Percentiles rank a stretch among this genome's conserved stretches.
These are phyloP conservation scores for Chiridota heheva DNA, from an alignment of 35 echinoderm and acorn worm species.

Conservation along the genomic window DNA sequence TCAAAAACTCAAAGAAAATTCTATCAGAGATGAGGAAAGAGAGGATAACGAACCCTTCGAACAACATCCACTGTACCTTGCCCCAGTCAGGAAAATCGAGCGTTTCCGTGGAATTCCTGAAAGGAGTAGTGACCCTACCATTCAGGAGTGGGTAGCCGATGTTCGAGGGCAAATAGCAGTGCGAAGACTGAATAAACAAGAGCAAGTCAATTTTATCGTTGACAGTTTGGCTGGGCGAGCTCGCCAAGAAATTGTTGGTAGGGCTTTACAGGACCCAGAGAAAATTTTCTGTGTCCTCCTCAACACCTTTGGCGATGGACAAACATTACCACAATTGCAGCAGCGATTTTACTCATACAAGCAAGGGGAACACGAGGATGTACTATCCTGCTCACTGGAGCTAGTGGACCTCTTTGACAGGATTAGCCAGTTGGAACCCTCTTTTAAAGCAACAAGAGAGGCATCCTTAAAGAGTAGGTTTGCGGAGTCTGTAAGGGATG, in stretches of 20 bases:
- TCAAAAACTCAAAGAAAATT: too few species aligned
- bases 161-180: conserved; percentile 14
- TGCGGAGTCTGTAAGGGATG: conserved; percentile 45
- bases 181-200: background rate
- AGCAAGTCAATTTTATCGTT: conserved; percentile 16
- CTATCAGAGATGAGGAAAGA: too few species aligned
- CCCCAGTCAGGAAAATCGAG: conserved; percentile 41
- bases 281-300: conserved; percentile 29
- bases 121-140: conserved; percentile 1
- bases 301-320: conserved; percentile 58
- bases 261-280: conserved; percentile 23
- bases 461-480: conserved; percentile 30
- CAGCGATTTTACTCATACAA: conserved; percentile 47
- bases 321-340: conserved; percentile 53
- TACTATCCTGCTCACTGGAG: conserved; percentile 30
- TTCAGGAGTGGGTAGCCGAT: conserved; percentile 50
- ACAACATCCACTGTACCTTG: conserved; percentile 27
- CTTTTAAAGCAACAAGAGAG: conserved; percentile 12
- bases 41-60: too few species aligned
- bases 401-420: conserved; percentile 43
- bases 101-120: conserved; percentile 13
- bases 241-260: conserved; percentile 12
- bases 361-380: background rate
- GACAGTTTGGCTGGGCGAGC: conserved; percentile 43
- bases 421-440: background rate